phyloP scores from a whole-genome alignment of 2,113 vertebrate species.

The Grantiella picta region DNA sequence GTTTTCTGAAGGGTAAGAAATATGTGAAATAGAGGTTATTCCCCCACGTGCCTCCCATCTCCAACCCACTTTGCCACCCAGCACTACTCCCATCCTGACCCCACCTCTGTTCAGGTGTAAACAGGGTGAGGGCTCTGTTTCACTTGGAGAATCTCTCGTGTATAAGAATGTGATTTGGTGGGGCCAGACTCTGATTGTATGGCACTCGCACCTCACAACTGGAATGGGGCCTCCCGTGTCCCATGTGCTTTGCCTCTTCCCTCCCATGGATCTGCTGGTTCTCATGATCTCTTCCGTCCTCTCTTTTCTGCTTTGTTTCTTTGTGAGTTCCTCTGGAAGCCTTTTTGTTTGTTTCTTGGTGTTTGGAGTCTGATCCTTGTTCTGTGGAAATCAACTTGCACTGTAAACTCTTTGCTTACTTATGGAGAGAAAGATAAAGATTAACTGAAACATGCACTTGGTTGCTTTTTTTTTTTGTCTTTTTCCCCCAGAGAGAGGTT shows the following conservation, averaged over 20 bases:
- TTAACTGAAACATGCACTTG: constrained; percentile 46
- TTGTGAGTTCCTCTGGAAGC: constrained; percentile 50
- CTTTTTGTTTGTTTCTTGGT: constrained; percentile 56
- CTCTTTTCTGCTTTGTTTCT: constrained; percentile 50
- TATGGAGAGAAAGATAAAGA: constrained; percentile 64
- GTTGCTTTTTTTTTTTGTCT: not conserved
- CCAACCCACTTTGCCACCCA: not conserved
- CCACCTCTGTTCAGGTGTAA: not conserved
- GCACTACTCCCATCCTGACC: not conserved
- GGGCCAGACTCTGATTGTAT: not conserved
- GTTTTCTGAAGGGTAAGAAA: constrained; percentile 2
- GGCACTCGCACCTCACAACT: not conserved
- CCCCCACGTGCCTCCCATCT: not conserved
- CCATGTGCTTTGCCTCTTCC: not conserved
- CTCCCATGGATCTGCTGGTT: constrained; percentile 28
- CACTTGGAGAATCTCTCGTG: not conserved
- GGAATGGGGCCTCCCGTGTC: not conserved
- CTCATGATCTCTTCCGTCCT: not conserved
- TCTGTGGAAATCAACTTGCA: constrained; percentile 69
- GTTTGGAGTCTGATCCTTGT: constrained; percentile 62
- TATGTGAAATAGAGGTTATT: not conserved
- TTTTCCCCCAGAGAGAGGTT: not conserved
- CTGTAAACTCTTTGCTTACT: constrained; percentile 72
- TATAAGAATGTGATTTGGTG: constrained; percentile 13
- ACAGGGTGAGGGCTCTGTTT: constrained; percentile 5